Evolutionary conservation across 2,888 invertebrate genomes (phyloP).

Genomic region (Glomeris marginata): DNA sequence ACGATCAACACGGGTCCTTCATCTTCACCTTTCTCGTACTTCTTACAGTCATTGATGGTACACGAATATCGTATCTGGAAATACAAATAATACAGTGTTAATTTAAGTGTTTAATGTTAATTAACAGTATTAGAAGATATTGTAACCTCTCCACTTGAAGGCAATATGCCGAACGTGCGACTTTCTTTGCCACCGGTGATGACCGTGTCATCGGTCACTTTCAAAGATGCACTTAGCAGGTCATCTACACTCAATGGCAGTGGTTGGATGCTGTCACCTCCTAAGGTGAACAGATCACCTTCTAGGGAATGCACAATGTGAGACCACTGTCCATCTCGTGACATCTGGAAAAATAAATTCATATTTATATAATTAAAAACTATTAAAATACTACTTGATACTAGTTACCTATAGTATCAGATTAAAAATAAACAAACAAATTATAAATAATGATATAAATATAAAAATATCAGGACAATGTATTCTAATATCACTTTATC

Average conservation of each 20-base stretch:
- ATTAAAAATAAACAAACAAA: background rate
- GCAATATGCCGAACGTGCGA: constrained; percentile 69
- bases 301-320: constrained; percentile 83
- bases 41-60: constrained; percentile 39
- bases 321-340: constrained; percentile 68
- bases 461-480: no score
- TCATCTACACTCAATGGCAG: constrained; percentile 74
- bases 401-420: background rate
- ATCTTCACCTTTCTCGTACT: constrained; percentile 30
- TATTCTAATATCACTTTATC: no score
- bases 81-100: constrained; percentile 1
- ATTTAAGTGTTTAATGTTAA: background rate
- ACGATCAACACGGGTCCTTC: constrained; percentile 52
- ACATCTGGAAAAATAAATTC: constrained; percentile 39
- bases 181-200: constrained; percentile 64
- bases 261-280: constrained; percentile 72
- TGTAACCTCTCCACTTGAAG: constrained; percentile 42
- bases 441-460: no score
- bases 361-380: background rate
- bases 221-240: constrained; percentile 62
- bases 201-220: constrained; percentile 37
- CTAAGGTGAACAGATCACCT: constrained; percentile 81
- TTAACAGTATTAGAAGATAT: background rate
- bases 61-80: constrained; percentile 46
- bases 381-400: background rate